Evolutionary conservation across 2,888 invertebrate species (phyloP).

Genomic region (Hetaerina titia): DNA sequence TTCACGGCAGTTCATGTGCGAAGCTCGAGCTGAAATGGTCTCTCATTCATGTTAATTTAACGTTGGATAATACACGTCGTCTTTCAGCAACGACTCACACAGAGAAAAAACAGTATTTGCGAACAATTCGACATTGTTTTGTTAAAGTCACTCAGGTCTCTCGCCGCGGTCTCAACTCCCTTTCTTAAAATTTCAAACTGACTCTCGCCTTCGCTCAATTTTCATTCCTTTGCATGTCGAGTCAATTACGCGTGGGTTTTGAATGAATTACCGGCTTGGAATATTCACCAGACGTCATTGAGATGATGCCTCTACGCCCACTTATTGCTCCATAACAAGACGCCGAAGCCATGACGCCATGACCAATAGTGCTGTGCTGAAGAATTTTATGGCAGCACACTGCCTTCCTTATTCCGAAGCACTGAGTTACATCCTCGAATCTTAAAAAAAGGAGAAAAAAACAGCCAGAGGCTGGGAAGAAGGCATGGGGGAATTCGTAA

Average conservation of each 20-base stretch:
- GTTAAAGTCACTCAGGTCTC: background rate
- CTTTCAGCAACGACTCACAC: too few relatives aligned
- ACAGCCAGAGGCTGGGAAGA: too few relatives aligned
- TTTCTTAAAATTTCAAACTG: background rate
- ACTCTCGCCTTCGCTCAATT: background rate
- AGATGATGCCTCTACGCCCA: background rate
- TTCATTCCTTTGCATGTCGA: background rate
- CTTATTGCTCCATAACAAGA: background rate
- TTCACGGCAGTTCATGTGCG: too few relatives aligned
- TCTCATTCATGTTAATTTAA: too few relatives aligned
- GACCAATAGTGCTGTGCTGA: background rate
- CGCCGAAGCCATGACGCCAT: background rate
- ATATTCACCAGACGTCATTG: background rate
- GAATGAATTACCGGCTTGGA: conserved; percentile 13
- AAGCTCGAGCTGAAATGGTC: too few relatives aligned
- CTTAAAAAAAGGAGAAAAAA: background rate
- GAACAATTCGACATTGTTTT: too few relatives aligned
- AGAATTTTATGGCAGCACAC: background rate
- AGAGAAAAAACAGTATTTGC: too few relatives aligned
- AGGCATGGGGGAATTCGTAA: too few relatives aligned
- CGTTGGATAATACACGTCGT: too few relatives aligned
- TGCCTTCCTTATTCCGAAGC: background rate
- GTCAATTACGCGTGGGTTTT: background rate
- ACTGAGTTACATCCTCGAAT: background rate
- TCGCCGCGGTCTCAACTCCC: background rate